phyloP scores from a whole-genome alignment of 1,140 invertebrate genomes.

The Belonocnema kinseyi region DNA sequence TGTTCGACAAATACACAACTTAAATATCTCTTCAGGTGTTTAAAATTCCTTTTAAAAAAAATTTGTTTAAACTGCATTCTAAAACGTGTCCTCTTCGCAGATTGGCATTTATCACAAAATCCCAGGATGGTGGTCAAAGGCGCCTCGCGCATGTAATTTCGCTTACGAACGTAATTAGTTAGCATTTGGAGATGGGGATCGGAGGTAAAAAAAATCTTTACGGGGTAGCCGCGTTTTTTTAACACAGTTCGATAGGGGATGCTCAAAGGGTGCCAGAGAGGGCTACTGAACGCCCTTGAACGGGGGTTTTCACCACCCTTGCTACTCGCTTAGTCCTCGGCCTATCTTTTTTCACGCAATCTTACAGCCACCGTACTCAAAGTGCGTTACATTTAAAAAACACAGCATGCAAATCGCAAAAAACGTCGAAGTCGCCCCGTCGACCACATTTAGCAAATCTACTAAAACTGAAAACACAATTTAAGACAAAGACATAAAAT shows the following conservation, averaged over 20 bases:
- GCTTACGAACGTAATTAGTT: conserved; percentile 75
- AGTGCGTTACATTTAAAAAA: neutral
- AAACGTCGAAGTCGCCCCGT: too few relatives aligned
- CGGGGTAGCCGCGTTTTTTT: conserved; percentile 66
- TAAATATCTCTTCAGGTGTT: too few relatives aligned
- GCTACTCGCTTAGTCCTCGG: conserved; percentile 46
- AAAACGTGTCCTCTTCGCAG: neutral
- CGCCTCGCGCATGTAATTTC: conserved; percentile 65
- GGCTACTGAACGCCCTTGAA: conserved; percentile 54
- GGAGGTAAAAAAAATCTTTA: conserved; percentile 71
- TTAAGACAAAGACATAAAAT: too few relatives aligned
- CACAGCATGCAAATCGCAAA: too few relatives aligned
- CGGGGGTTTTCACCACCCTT: conserved; percentile 57
- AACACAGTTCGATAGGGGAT: conserved; percentile 48
- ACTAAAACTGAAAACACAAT: too few relatives aligned
- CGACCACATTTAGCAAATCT: too few relatives aligned
- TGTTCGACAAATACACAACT: too few relatives aligned
- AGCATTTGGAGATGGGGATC: conserved; percentile 69
- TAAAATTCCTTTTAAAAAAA: too few relatives aligned
- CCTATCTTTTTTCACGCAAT: conserved; percentile 37
- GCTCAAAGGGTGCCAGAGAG: conserved; percentile 45
- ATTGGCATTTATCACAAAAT: neutral
- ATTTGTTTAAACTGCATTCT: too few relatives aligned
- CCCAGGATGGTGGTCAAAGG: conserved; percentile 30
- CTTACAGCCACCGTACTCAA: conserved; percentile 39